Conservation (phyloP, 2,797 vertebrate species). For the Helicolenus hilgendorfi region DNA sequence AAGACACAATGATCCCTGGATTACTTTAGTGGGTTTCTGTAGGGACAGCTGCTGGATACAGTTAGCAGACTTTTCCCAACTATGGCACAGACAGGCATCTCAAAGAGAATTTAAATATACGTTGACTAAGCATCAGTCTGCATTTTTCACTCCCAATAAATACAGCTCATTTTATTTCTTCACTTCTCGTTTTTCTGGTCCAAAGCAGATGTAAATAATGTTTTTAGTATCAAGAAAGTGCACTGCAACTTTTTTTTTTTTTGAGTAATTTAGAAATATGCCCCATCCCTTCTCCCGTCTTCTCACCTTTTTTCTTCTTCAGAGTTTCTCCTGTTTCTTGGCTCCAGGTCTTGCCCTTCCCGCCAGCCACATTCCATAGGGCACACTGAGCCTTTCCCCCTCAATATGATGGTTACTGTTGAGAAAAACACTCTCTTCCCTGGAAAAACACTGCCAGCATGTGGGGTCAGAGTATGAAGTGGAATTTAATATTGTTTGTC, state of each 20-base stretch:
- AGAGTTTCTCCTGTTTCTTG: constrained; percentile 9
- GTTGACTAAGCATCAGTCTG: not conserved
- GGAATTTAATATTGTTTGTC: not conserved
- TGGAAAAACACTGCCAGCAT: constrained; percentile 5
- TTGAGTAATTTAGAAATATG: not conserved
- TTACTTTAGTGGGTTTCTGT: constrained; percentile 32
- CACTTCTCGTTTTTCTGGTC: not conserved
- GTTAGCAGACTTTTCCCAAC: not conserved
- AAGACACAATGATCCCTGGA: constrained; percentile 61
- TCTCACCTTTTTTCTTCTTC: not conserved
- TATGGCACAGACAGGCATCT: not conserved
- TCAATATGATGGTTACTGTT: not conserved
- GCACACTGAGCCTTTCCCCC: not conserved
- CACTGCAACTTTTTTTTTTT: too few relatives aligned
- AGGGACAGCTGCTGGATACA: constrained; percentile 47
- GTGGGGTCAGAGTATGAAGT: not conserved
- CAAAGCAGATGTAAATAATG: not conserved
- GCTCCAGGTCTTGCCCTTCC: constrained; percentile 33
- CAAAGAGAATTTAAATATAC: not conserved
- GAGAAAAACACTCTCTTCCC: not conserved
- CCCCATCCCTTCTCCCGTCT: not conserved
- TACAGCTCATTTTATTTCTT: not conserved
- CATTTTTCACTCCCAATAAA: not conserved
- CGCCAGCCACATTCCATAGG: constrained; percentile 20
- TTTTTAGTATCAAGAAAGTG: too few relatives aligned